These are phyloP conservation scores for Melitaea athalia DNA, from an alignment of 2,888 invertebrate genomes.

Conservation along the genomic window DNA sequence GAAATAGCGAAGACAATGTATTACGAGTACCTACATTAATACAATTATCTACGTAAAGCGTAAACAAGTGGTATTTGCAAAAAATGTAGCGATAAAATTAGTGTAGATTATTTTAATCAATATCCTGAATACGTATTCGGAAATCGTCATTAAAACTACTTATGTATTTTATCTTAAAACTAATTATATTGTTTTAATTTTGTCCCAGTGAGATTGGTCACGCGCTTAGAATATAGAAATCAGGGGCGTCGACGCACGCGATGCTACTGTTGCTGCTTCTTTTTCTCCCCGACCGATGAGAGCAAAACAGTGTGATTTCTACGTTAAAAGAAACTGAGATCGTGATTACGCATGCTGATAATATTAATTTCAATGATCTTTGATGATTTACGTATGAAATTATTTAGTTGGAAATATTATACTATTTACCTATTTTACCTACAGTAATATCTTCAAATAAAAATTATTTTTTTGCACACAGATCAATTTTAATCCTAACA, in stretches of 20 bases:
- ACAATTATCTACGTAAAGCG: no score
- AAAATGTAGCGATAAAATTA: constrained; percentile 5
- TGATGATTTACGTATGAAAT: background rate
- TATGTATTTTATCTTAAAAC: constrained; percentile 44
- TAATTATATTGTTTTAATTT: constrained; percentile 54
- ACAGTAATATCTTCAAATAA: no score
- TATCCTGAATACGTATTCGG: constrained; percentile 41
- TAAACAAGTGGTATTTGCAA: background rate
- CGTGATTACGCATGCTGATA: constrained; percentile 45
- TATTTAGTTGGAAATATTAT: no score
- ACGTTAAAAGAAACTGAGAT: constrained; percentile 42
- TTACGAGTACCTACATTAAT: no score
- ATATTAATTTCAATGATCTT: background rate
- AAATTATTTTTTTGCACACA: no score
- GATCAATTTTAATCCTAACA: no score
- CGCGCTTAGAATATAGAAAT: constrained; percentile 68
- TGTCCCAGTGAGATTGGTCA: constrained; percentile 57
- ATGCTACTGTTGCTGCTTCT: constrained; percentile 51
- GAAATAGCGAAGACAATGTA: no score
- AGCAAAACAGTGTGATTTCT: constrained; percentile 74
- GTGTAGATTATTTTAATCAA: constrained; percentile 29
- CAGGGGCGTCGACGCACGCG: constrained; percentile 72
- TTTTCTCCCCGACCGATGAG: constrained; percentile 61
- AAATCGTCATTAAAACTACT: constrained; percentile 33
- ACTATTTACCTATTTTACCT: no score